Base-by-base conservation (phyloP, 2,113 vertebrate genomes). In the Pteronura brasiliensis region DNA sequence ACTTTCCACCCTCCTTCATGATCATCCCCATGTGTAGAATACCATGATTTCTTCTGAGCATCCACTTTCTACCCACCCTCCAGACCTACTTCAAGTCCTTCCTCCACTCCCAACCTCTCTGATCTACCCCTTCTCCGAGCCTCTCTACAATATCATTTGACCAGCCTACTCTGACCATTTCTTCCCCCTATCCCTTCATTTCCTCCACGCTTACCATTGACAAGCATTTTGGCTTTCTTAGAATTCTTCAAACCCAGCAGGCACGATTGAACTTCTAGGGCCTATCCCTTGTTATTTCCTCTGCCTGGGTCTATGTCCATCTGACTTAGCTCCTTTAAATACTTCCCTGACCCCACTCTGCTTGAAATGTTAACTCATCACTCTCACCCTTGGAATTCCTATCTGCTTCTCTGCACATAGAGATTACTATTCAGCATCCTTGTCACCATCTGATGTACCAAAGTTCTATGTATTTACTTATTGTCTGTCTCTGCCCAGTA, bases 171-270 rank as follows among this genome's bases (percentile, higher is more conserved):
- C 55, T 36, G 65, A 27, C 14, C 31, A 69, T 27, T 61, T 21
- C 4, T 57, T 31, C 23, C 11, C 39, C 39, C 39, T 23, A 3
- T 36, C 7, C n/a, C 8, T 90, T 71, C 39, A 29, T 57, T 7
- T 18, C 12, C 31, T 29, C 5, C 4, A 0, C 25, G 0, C 2
- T n/a, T 7, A 14, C 0, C 5, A 12, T 25, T 7, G 0, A 59
- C 23, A 17, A 47, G 27, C 1, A 23, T 5, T 34, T 39, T 59
- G 72, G 18, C 52, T 44, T 92, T 14, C 71, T 21, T 44, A 13
- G 7, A 44, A 59, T 7, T 67, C 59, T 88, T 77, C 18, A 39
- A 8, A 71, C 23, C 18, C 59, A 88, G 21, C 29, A 77, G 27
- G 15, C 17, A 49, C 0, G 3, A 13, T 57, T 61, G 27, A 52